These are phyloP conservation scores for Sternotherus odoratus DNA, from an alignment of 2,797 vertebrate genomes.

Conservation along the genomic window DNA sequence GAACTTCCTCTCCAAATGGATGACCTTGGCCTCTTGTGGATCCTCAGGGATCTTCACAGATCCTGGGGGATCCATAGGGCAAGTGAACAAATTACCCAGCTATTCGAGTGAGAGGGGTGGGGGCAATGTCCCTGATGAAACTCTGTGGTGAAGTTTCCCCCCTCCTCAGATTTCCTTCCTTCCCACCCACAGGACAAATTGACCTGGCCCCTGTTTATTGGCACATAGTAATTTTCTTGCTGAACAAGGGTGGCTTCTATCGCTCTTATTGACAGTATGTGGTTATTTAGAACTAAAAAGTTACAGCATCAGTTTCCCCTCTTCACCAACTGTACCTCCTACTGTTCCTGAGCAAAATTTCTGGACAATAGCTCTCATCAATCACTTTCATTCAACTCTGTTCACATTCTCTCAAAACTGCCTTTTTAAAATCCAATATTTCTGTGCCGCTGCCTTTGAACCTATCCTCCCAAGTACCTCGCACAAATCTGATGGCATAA, in stretches of 20 bases:
- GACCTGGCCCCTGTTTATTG: not conserved
- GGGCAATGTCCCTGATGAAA: not conserved
- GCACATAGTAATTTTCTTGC: not conserved
- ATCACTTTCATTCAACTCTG: slow-evolving; percentile 14
- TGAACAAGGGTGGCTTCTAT: not conserved
- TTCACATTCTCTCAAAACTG: not conserved
- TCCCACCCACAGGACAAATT: not conserved
- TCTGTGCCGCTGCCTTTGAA: slow-evolving; percentile 20
- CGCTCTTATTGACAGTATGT: not conserved
- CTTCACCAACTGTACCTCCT: not conserved
- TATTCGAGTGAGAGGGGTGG: fast-evolving
- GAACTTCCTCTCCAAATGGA: not conserved
- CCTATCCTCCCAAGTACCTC: not conserved
- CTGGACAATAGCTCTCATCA: slow-evolving; percentile 12
- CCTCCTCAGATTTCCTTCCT: not conserved
- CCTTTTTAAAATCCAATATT: slow-evolving; percentile 27
- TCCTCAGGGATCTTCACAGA: not conserved
- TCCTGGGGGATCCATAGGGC: not conserved
- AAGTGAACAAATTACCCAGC: not conserved
- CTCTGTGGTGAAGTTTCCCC: not conserved
- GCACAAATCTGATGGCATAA: slow-evolving; percentile 15
- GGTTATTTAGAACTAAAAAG: not conserved
- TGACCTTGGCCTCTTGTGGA: not conserved
- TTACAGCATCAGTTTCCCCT: not conserved
- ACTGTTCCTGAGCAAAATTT: not conserved